phyloP scores from a whole-genome alignment of 2,113 vertebrate species.

The Epinephelus cyanopodus region DNA sequence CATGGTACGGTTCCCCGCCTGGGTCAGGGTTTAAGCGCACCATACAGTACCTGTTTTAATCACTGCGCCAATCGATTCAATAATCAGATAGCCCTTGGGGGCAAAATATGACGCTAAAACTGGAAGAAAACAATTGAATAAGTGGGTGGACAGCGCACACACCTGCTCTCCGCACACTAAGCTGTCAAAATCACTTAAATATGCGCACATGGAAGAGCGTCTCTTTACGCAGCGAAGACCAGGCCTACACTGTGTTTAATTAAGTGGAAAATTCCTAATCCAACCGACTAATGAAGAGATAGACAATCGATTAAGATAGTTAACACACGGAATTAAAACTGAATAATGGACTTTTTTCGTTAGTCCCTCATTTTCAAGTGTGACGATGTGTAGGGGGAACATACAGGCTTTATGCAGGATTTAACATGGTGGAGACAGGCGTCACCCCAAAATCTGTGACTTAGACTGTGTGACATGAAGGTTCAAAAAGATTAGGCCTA shows the following conservation, averaged over 20 bases:
- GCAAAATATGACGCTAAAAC: conserved; percentile 74
- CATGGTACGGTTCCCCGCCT: not conserved
- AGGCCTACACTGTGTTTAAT: conserved; percentile 68
- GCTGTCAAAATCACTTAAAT: conserved; percentile 85
- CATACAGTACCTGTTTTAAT: conserved; percentile 31
- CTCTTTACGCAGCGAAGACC: conserved; percentile 61
- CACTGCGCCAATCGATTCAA: conserved; percentile 32
- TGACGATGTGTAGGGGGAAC: not conserved
- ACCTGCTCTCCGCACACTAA: conserved; percentile 84
- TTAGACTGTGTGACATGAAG: not conserved
- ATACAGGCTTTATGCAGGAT: not conserved
- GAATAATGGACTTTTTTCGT: not conserved
- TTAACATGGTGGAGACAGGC: no score
- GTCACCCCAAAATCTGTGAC: not conserved
- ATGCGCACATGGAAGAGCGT: conserved; percentile 72
- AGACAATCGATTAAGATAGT: conserved; percentile 71
- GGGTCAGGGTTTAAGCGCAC: not conserved
- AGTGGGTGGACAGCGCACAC: conserved; percentile 75
- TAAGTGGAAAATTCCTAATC: conserved; percentile 79
- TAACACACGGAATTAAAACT: conserved; percentile 45
- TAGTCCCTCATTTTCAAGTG: not conserved
- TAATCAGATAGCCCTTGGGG: conserved; percentile 40
- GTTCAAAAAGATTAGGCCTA: not conserved
- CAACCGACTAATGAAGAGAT: conserved; percentile 77
- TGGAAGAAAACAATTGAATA: conserved; percentile 74